These are phyloP conservation scores for Nematopogon swammerdamellus DNA, from an alignment of 2,888 invertebrate species.

Conservation along the genomic window DNA sequence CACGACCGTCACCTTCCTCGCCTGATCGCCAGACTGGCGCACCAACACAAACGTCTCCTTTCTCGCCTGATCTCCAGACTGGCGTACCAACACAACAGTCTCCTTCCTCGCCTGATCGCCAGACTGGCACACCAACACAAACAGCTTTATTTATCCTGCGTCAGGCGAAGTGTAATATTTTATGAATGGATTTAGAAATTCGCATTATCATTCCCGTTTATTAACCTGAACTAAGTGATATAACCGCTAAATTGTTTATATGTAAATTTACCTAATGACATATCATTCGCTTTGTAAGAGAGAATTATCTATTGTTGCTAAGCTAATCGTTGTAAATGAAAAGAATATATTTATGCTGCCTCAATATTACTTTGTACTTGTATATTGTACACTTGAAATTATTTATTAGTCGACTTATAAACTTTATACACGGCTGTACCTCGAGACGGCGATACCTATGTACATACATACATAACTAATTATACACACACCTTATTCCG, in stretches of 20 bases:
- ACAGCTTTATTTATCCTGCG: too few relatives aligned
- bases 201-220: slow-evolving; percentile 5
- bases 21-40: too few relatives aligned
- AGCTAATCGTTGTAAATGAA: slow-evolving; percentile 3
- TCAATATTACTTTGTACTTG: slow-evolving; percentile 4
- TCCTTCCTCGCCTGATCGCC: too few relatives aligned
- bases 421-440: slow-evolving; percentile 2
- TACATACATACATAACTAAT: not conserved
- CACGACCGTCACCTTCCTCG: too few relatives aligned
- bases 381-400: slow-evolving; percentile 6
- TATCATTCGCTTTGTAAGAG: slow-evolving; percentile 56
- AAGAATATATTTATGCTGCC: slow-evolving; percentile 5
- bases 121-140: too few relatives aligned
- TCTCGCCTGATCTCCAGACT: too few relatives aligned
- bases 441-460: not conserved
- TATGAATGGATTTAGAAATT: too few relatives aligned
- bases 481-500: not conserved
- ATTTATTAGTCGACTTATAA: slow-evolving; percentile 6
- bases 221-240: slow-evolving; percentile 3
- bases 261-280: slow-evolving; percentile 26
- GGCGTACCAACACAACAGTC: too few relatives aligned
- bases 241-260: slow-evolving; percentile 1
- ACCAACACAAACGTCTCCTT: too few relatives aligned
- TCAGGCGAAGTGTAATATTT: too few relatives aligned
- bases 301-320: slow-evolving; percentile 4